A percentile compares a stretch with the other conserved stretches of the same genome.
These are phyloP conservation scores for Venustaconcha ellipsiformis DNA, from an alignment of 1,140 invertebrate genomes.

Conservation along the genomic window DNA sequence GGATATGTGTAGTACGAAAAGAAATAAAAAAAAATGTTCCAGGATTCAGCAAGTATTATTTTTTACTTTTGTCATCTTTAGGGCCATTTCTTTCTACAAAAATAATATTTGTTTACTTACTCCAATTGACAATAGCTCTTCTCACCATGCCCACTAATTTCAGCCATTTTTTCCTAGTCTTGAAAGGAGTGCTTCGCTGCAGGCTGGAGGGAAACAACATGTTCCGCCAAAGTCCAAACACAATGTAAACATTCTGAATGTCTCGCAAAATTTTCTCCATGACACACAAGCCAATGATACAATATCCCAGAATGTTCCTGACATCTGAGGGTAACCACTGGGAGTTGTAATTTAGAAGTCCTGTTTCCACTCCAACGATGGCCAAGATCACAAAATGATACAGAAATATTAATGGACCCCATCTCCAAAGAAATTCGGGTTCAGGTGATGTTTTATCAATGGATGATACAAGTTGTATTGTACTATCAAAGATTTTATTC, in stretches of 20 bases:
- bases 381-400: conserved; percentile 59
- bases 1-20: no score
- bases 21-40: no score
- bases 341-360: conserved; percentile 28
- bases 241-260: conserved; percentile 60
- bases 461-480: conserved; percentile 8
- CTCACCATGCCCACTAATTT: conserved; percentile 52
- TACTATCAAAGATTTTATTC: conserved; percentile 47
- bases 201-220: conserved; percentile 52
- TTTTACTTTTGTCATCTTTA: no score
- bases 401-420: conserved; percentile 49
- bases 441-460: conserved; percentile 4
- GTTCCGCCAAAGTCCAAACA: conserved; percentile 64
- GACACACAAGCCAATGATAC: conserved; percentile 59
- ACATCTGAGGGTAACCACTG: conserved; percentile 34
- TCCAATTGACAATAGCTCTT: conserved; percentile 56
- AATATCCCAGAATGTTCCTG: conserved; percentile 53
- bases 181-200: conserved; percentile 30
- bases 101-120: conserved; percentile 43
- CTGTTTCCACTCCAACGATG: conserved; percentile 45
- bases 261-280: conserved; percentile 58
- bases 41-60: no score
- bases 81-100: no score
- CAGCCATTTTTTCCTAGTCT: conserved; percentile 39
- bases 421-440: conserved; percentile 54